Percentiles rank a stretch among this genome's conserved stretches.
phyloP scores from a whole-genome alignment of 1,140 invertebrate species.

The Nymphalis io region DNA sequence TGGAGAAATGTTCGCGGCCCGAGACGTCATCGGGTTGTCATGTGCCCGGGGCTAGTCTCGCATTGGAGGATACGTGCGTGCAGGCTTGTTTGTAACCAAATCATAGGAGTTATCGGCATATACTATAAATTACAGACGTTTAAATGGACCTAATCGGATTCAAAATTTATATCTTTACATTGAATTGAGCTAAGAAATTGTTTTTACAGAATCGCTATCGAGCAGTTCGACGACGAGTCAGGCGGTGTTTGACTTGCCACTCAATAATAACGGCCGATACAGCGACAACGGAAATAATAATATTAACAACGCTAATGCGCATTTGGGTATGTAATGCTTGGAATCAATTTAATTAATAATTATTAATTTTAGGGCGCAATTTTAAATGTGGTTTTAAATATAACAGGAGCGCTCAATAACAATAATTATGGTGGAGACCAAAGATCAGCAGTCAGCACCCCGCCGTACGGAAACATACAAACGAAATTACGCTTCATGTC shows the following conservation, averaged over 20 bases:
- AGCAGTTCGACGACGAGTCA: constrained; percentile 83
- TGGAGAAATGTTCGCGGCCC: neutral
- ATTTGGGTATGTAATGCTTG: constrained; percentile 45
- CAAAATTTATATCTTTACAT: no score
- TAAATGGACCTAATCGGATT: no score
- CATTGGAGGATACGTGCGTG: no score
- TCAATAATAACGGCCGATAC: constrained; percentile 45
- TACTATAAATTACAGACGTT: no score
- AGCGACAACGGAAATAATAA: constrained; percentile 55
- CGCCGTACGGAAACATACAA: constrained; percentile 60
- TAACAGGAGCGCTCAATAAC: constrained; percentile 46
- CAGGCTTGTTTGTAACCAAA: no score
- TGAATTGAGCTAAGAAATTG: neutral
- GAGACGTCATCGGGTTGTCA: no score
- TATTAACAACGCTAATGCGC: constrained; percentile 46
- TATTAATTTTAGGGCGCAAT: neutral
- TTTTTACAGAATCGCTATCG: constrained; percentile 81
- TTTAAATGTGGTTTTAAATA: constrained; percentile 10
- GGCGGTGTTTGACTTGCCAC: constrained; percentile 54
- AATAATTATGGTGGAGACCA: constrained; percentile 52
- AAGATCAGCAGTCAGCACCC: constrained; percentile 51
- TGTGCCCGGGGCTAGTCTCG: no score
- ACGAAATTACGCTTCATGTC: constrained; percentile 90
- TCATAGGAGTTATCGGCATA: no score
- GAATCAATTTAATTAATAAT: neutral